phyloP scores from a whole-genome alignment of 2,888 invertebrate genomes.

The Hirudinaria manillensis region DNA sequence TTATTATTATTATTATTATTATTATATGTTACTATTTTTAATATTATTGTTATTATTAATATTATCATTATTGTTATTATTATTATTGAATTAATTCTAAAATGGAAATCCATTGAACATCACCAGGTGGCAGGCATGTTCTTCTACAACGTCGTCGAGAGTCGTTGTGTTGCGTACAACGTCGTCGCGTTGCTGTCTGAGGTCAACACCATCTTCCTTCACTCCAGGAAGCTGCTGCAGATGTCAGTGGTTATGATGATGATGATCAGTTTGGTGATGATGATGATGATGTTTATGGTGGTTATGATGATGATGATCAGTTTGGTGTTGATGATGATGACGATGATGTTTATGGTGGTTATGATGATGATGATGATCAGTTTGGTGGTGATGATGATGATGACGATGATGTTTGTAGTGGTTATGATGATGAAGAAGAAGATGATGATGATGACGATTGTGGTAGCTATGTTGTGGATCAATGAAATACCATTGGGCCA shows the following conservation, averaged over 20 bases:
- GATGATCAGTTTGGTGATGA: neutral
- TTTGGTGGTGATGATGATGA: too few relatives aligned
- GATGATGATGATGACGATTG: neutral
- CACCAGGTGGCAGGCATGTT: constrained; percentile 46
- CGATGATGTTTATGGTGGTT: neutral
- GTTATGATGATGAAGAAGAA: neutral
- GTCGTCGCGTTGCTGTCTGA: constrained; percentile 50
- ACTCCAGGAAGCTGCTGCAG: constrained; percentile 52
- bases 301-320: too few relatives aligned
- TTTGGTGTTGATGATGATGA: neutral
- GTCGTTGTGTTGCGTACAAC: constrained; percentile 49
- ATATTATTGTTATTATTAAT: too few relatives aligned
- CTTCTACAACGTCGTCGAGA: constrained; percentile 47
- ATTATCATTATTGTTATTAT: too few relatives aligned
- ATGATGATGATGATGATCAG: too few relatives aligned
- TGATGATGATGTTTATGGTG: neutral
- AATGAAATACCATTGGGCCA: neutral
- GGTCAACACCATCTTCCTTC: constrained; percentile 52
- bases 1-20: too few relatives aligned
- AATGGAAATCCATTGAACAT: too few relatives aligned
- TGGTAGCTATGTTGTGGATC: neutral
- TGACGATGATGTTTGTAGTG: too few relatives aligned
- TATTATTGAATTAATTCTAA: too few relatives aligned
- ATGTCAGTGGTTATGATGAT: constrained; percentile 38
- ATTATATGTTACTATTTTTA: too few relatives aligned